These are phyloP conservation scores for Euphydryas editha DNA, from an alignment of 2,888 invertebrate species.

Conservation along the genomic window DNA sequence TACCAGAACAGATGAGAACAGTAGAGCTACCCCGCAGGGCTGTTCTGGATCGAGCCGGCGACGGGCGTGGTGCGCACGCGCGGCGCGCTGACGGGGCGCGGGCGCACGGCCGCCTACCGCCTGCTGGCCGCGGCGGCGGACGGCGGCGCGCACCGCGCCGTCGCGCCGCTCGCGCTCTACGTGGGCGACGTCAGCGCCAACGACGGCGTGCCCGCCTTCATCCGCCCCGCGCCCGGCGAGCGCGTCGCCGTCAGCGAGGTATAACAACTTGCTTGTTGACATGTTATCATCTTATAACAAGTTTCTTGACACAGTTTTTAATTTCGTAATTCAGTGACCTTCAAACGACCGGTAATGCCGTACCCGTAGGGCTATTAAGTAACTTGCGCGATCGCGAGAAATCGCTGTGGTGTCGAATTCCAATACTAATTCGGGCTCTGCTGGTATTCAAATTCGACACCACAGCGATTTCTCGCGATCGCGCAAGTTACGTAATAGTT, in stretches of 20 bases:
- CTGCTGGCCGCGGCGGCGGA: constrained; percentile 88
- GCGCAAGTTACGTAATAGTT: too few species aligned
- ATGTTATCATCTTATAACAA: too few species aligned
- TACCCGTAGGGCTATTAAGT: too few species aligned
- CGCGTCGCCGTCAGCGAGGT: constrained; percentile 88
- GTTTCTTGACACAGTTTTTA: too few species aligned
- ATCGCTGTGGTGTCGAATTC: too few species aligned
- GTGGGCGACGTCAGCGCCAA: constrained; percentile 92
- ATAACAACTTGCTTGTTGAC: too few species aligned
- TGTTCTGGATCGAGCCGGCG: constrained; percentile 86
- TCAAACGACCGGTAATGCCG: too few species aligned
- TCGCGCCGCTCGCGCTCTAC: constrained; percentile 85
- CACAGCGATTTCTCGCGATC: too few species aligned
- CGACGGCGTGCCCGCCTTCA: constrained; percentile 90
- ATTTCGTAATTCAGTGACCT: too few species aligned
- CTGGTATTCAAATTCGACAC: too few species aligned
- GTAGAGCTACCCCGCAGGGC: constrained; percentile 65
- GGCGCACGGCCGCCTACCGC: constrained; percentile 88
- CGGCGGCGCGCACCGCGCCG: constrained; percentile 86
- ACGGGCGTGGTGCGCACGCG: constrained; percentile 88
- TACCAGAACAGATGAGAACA: neutral
- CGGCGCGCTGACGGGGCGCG: constrained; percentile 88
- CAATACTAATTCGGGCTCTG: too few species aligned
- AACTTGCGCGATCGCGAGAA: too few species aligned
- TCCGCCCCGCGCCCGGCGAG: constrained; percentile 88